Base-by-base conservation (phyloP, 2,113 vertebrate genomes). In the Puffinus mauretanicus region DNA sequence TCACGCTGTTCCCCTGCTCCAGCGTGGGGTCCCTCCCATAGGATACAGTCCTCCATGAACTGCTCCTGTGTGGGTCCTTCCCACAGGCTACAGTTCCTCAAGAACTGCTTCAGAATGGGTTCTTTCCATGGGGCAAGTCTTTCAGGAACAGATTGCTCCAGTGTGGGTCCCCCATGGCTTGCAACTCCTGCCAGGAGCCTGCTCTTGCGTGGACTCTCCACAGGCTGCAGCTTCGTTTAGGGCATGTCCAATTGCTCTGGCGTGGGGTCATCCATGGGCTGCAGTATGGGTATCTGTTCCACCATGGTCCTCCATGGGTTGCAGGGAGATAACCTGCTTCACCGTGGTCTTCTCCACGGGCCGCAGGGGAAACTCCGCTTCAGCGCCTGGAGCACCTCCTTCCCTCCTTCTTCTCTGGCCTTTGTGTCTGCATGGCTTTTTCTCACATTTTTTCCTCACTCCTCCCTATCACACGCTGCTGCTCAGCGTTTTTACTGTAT, bases 151-250 rank as follows among this genome's bases (percentile, higher is more conserved):
- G 15, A 57, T 1, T 40, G 10, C 5, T 66, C 12, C 14, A 54
- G 30, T 4, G 8, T 20, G 22, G 8, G 11, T 34, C 3, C 7
- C 6, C 7, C 26, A 47, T 0, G 1, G 38, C 12, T 26, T 62
- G 36, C 4, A 36, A 15, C 19, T 61, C 30, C 27, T 49, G 9
- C 26, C 30, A 30, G n/a, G 6, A 71, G 5, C 24, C 16, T 72
- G 42, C 12, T 91, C 29, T 42, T 73, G 19, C 16, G 2, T 19
- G 12, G 29, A 19, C 24, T 75, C 19, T 38, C 24, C 46, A 44
- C 20, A 38, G 77, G 26, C 51, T 66, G 12, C 10, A 17, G 15
- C 34, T 67, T 58, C 29, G 34, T 69, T 64, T 16, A 18, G 55
- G 36, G 10, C n/a, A 57, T 40, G n/a, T 20, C 20, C 47, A 32